phyloP scores from a whole-genome alignment of 2,888 invertebrate genomes.

The Peribatodes rhomboidaria region DNA sequence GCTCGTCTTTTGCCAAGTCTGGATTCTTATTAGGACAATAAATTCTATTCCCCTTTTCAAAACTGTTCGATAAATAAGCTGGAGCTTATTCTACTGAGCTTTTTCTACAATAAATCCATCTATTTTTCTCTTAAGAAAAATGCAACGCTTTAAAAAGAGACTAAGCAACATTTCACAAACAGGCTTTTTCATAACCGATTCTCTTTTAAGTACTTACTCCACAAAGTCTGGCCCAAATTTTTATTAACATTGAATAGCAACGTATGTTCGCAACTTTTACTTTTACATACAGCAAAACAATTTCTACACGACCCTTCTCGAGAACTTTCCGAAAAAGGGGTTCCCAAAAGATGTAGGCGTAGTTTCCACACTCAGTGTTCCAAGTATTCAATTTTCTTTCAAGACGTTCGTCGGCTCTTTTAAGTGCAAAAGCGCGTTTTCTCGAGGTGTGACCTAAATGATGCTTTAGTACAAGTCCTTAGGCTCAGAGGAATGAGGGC shows the following conservation, averaged over 20 bases:
- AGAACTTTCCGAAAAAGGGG: neutral
- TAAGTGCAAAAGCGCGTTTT: conserved; percentile 27
- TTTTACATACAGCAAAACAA: neutral
- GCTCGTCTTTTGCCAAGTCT: neutral
- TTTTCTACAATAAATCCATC: too few relatives aligned
- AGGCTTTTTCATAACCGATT: neutral
- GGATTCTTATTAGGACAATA: neutral
- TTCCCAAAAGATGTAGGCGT: neutral
- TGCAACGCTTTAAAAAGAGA: too few relatives aligned
- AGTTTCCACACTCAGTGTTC: conserved; percentile 1
- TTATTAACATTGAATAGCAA: neutral
- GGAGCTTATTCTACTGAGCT: too few relatives aligned
- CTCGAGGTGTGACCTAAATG: conserved; percentile 65
- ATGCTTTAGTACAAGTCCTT: conserved; percentile 59
- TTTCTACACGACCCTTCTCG: neutral
- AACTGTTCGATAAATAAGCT: neutral
- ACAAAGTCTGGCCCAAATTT: neutral
- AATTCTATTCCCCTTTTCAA: neutral
- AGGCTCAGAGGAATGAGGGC: conserved; percentile 59
- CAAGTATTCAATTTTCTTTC: conserved; percentile 37
- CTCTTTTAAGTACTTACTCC: neutral
- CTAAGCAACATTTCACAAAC: too few relatives aligned
- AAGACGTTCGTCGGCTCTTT: conserved; percentile 34
- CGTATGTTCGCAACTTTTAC: neutral
- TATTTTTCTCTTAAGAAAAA: neutral